Conservation (phyloP, 2,888 invertebrate species). For the Penaeus monodon region DNA sequence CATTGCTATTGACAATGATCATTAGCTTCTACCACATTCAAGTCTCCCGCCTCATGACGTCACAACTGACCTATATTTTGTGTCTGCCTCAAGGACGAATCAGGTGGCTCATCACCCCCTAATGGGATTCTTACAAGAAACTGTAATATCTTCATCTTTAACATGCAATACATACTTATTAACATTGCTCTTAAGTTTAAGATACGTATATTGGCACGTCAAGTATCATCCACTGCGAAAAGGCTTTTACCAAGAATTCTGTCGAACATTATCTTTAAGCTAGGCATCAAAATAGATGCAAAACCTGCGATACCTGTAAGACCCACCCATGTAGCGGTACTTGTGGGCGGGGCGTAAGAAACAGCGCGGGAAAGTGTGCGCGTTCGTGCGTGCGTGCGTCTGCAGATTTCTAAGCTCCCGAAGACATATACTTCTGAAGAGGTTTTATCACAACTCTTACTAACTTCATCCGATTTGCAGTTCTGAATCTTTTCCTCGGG, state of each 20-base stretch:
- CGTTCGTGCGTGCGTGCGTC: slow-evolving; percentile 7
- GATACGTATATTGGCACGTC: background rate
- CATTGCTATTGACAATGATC: background rate
- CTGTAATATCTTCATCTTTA: background rate
- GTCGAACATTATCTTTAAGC: too few species aligned
- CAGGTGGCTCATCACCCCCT: slow-evolving; percentile 14
- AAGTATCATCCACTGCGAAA: too few species aligned
- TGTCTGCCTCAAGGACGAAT: slow-evolving; percentile 32
- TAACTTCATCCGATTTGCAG: background rate
- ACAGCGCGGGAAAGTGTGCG: slow-evolving; percentile 41
- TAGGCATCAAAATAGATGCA: too few species aligned
- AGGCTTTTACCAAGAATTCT: background rate
- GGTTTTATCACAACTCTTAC: background rate
- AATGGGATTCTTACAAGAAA: background rate
- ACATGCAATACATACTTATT: background rate
- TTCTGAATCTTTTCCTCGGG: background rate
- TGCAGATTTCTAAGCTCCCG: background rate
- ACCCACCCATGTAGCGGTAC: slow-evolving; percentile 25
- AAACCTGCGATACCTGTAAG: background rate
- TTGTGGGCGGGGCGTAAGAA: slow-evolving; percentile 16
- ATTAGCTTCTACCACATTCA: slow-evolving; percentile 5
- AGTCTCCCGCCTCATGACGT: slow-evolving; percentile 39
- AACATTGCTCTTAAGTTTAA: background rate
- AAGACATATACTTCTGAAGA: background rate
- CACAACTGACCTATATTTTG: slow-evolving; percentile 26